Evolutionary conservation across 2,797 vertebrate genomes (phyloP), one percentile per base, ranked within the genome.

Genomic region (Malacoraja senta): DNA sequence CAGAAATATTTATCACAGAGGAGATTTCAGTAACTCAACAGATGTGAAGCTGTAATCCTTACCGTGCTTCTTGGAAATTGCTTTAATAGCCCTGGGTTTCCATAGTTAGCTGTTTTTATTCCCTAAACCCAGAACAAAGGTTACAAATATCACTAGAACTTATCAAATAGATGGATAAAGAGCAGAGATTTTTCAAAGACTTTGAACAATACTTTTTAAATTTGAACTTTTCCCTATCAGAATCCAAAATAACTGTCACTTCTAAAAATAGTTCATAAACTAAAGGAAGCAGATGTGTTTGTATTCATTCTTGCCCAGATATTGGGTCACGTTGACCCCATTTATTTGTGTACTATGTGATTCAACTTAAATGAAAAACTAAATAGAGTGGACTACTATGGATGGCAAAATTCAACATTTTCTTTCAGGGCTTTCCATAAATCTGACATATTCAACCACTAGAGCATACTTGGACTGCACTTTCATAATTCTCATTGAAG

Each of bases 1-100:
- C 58, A 88, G 19, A 68, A 68, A 88, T 88, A 68, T 88, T 88
- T 68, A 88, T 68, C 21, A 88, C 61, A 88, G 24, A 68, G 63
- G 32, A 35, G n/a, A 86, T 88, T 65, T 68, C 84, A 88, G 84
- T 88, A 68, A 63, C 84, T 88, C 84, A 88, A n/a, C 63, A 88
- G 84, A 88, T 88, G n/a, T 88, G 84, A 88, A 65, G 65, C 35
- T 68, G 84, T 35, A 68, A 68, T 88, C n/a, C 61, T 68, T 68
- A 88, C 61, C 8, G 68, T 63, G 35, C n/a, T 88, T 35, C 32
- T 65, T 21, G 8, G 17, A 68, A 68, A 32, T 21, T 35, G 29
- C 61, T 88, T 35, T 68, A n/a, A 88, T 88, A 68, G 17, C 21
- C 7, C 84, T 68, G 19, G 84, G 32, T 65, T 32, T 65, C 61